Conservation (phyloP, 2,888 invertebrate species). For the Metallyticus violacea region DNA sequence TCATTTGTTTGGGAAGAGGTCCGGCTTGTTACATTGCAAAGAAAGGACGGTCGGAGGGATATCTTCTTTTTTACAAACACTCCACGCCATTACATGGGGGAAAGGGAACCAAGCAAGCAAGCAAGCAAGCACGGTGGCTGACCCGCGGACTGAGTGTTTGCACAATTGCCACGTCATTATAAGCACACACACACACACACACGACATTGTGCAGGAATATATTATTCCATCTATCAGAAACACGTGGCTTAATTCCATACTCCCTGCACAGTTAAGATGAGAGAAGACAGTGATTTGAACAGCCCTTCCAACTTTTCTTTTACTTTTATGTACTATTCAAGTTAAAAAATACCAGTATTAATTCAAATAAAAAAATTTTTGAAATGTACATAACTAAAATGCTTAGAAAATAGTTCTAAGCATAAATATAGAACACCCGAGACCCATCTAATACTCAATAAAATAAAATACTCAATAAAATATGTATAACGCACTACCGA, state of each 20-base stretch:
- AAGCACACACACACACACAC: constrained; percentile 3
- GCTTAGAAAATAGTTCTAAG: no score
- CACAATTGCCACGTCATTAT: constrained; percentile 25
- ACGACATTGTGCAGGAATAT: constrained; percentile 18
- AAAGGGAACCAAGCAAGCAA: background rate
- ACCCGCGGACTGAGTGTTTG: constrained; percentile 13
- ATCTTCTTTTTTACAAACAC: background rate
- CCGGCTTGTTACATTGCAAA: background rate
- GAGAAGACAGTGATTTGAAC: background rate
- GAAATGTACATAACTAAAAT: no score
- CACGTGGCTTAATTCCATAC: constrained; percentile 21
- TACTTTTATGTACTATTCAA: background rate
- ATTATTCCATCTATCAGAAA: constrained; percentile 29
- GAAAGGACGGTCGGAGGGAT: background rate
- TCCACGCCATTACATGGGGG: background rate
- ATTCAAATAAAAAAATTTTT: no score
- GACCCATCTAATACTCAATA: no score
- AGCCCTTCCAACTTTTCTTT: background rate
- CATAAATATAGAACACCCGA: no score
- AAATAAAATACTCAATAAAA: no score
- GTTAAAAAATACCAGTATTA: no score
- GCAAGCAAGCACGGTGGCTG: background rate
- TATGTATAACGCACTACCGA: no score
- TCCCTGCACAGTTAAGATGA: background rate
- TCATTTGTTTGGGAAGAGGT: background rate